Evolutionary conservation across 2,797 vertebrate genomes (phyloP), one percentile per base, ranked within the genome.

Genomic region (Oreonectes daqikongensis): DNA sequence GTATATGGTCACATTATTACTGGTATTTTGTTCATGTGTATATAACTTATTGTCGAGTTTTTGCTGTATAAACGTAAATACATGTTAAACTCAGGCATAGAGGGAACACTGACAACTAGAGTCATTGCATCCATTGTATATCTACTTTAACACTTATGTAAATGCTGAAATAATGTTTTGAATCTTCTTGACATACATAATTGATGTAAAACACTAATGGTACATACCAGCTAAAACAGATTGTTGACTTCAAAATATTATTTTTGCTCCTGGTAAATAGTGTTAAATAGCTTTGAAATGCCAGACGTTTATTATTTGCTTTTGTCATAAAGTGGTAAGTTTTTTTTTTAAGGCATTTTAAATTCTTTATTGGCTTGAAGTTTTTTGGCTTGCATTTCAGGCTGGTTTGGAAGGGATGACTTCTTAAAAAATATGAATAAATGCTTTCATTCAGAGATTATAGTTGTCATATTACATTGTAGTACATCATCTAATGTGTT

Each of bases 81-180:
- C 18, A 26, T 22, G 44, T 46, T 61, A 65, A 48, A n/a, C 65
- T 60, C 69, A 53, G 77, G 77, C 73, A 70, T 77, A 79, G 73
- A 77, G 74, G 81, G 78, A 80, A 79, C 78, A 82, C 81, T 82
- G 81, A 82, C 63, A 42, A 48, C 30, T 69, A 11, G 57, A 55
- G 57, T 70, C 57, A 66, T 65, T n/a, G 32, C 30, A 44, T 68
- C 20, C n/a, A 35, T 72, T 63, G 9, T 63, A 5, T 61, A 68
- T 68, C 38, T 38, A 15, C 65, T 38, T 30, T 17, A 38, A 50
- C 9, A 26, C 63, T 2, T 1, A 4, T 75, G 12, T 59, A n/a
- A 75, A 55, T 30, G 24, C 2, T 15, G 17, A 5, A 17, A 28
- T 42, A 10, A 42, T 15, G 44, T n/a, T 74, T 50, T 64, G 15